Conservation (phyloP, 1,140 invertebrate species). For the Zelostemma sp. region DNA sequence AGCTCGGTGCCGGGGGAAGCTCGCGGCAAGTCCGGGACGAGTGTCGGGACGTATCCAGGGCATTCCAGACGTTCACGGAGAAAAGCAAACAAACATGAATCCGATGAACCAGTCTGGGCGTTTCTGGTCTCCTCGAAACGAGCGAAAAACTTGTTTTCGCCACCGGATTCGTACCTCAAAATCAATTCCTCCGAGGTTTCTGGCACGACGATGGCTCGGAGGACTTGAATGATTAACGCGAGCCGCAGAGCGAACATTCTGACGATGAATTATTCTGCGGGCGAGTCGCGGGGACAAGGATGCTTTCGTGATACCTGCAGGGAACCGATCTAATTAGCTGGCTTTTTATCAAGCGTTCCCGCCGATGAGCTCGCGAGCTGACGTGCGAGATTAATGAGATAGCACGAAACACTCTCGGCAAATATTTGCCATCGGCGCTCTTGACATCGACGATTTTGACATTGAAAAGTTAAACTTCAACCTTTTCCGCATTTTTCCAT, state of each 20-base stretch:
- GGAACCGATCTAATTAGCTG: neutral
- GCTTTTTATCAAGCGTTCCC: neutral
- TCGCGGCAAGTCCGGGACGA: neutral
- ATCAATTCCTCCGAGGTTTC: neutral
- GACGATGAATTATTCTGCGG: neutral
- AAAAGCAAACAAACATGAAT: slow-evolving; percentile 5
- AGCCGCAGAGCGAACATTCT: neutral
- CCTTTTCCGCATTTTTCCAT: no score
- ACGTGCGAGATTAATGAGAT: neutral
- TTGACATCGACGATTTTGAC: no score
- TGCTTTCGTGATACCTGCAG: neutral
- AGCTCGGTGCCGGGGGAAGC: neutral
- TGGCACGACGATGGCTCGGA: slow-evolving; percentile 5
- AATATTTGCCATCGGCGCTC: neutral
- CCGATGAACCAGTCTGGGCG: neutral
- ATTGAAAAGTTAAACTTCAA: no score
- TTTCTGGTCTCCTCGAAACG: neutral
- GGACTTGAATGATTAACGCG: neutral
- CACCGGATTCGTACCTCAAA: neutral
- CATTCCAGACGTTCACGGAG: neutral
- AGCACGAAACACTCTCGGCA: neutral
- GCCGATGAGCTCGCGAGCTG: neutral
- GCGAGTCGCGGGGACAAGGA: neutral
- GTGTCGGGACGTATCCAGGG: neutral
- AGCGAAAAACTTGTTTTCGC: neutral